phyloP scores from a whole-genome alignment of 1,140 invertebrate species.

The Drosophila kurseongensis region DNA sequence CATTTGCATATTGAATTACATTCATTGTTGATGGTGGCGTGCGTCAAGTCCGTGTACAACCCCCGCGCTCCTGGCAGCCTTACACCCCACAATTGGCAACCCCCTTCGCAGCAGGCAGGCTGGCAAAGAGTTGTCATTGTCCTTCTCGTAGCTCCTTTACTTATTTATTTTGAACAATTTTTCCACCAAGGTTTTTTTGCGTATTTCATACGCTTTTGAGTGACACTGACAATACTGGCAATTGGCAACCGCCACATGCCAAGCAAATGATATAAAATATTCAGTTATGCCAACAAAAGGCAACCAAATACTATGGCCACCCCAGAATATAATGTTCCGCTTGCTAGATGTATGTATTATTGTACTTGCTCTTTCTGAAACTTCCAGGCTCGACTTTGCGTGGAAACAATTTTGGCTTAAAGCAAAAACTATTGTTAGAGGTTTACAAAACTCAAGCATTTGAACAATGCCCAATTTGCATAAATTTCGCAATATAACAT shows the following conservation, averaged over 20 bases:
- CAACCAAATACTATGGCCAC: slow-evolving; percentile 20
- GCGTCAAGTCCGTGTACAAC: slow-evolving; percentile 40
- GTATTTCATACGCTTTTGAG: slow-evolving; percentile 60
- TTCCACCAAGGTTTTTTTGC: slow-evolving; percentile 1
- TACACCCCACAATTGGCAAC: slow-evolving; percentile 1
- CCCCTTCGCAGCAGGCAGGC: not conserved
- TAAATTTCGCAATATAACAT: too few relatives aligned
- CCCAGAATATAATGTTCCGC: slow-evolving; percentile 5
- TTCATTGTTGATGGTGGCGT: slow-evolving; percentile 72
- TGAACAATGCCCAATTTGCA: too few relatives aligned
- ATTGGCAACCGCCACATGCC: slow-evolving; percentile 64
- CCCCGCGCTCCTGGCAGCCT: slow-evolving; percentile 2
- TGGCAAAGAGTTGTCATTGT: slow-evolving; percentile 37
- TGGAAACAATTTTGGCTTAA: slow-evolving; percentile 33
- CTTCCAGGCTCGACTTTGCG: slow-evolving; percentile 8
- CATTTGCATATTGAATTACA: slow-evolving; percentile 83
- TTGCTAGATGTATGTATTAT: not conserved
- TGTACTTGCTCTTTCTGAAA: not conserved
- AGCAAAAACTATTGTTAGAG: not conserved
- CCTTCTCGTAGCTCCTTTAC: slow-evolving; percentile 9
- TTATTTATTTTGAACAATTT: slow-evolving; percentile 37
- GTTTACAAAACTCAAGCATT: not conserved
- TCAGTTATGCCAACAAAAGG: slow-evolving; percentile 55
- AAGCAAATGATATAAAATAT: slow-evolving; percentile 68
- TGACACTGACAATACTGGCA: slow-evolving; percentile 73